These are phyloP conservation scores for Clarias laeviceps DNA, from an alignment of 2,797 vertebrate genomes.

Conservation along the genomic window DNA sequence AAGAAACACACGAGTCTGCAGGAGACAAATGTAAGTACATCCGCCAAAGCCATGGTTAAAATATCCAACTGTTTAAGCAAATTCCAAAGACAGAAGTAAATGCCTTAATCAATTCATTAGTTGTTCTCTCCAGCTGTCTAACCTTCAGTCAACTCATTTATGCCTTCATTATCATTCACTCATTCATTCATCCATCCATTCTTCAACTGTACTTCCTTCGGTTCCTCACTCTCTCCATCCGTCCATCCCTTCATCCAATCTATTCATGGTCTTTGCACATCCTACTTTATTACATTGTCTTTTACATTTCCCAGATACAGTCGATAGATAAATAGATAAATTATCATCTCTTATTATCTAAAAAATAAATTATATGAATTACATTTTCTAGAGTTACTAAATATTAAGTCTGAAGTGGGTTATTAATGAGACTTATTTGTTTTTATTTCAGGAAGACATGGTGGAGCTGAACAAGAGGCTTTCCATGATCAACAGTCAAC, in stretches of 20 bases:
- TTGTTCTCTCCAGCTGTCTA: no score
- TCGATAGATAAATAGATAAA: no score
- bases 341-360: no score
- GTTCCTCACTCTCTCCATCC: background rate
- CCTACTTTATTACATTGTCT: background rate
- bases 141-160: no score
- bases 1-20: slow-evolving; percentile 73
- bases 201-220: no score
- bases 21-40: slow-evolving; percentile 62
- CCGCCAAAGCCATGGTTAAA: background rate
- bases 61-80: background rate
- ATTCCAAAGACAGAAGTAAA: background rate
- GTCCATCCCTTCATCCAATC: background rate
- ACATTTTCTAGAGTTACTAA: background rate
- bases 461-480: slow-evolving; percentile 78
- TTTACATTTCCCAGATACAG: background rate
- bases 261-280: background rate
- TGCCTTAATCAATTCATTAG: background rate
- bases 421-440: background rate
- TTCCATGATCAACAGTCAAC: slow-evolving; percentile 74
- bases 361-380: no score
- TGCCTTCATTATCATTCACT: no score
- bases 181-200: no score
- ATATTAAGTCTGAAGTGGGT: background rate
- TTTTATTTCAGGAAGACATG: slow-evolving; percentile 69